Evolutionary conservation across 2,797 vertebrate genomes (phyloP).

Genomic region (Coranthus polyacanthus): DNA sequence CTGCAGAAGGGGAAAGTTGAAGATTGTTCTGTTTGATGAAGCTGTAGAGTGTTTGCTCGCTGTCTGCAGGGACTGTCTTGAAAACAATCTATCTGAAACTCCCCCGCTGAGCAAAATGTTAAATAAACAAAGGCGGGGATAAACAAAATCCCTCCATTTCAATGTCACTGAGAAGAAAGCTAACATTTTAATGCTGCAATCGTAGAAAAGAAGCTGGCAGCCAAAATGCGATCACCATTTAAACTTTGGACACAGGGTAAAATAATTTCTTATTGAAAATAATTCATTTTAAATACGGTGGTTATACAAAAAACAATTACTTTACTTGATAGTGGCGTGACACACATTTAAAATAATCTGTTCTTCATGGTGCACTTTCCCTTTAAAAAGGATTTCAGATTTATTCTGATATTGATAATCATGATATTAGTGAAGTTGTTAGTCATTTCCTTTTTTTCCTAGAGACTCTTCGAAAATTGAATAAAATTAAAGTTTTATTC

Average conservation of each 20-base stretch:
- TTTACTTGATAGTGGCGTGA: slow-evolving; percentile 10
- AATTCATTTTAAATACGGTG: slow-evolving; percentile 67
- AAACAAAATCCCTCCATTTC: slow-evolving; percentile 90
- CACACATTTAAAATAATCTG: slow-evolving; percentile 6
- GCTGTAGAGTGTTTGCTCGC: slow-evolving; percentile 89
- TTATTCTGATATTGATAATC: slow-evolving; percentile 16
- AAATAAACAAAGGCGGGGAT: slow-evolving; percentile 89
- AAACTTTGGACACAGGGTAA: slow-evolving; percentile 80
- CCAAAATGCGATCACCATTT: slow-evolving; percentile 68
- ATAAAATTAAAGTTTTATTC: not conserved
- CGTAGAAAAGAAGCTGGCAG: slow-evolving; percentile 75
- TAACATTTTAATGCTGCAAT: slow-evolving; percentile 82
- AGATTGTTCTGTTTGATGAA: slow-evolving; percentile 90
- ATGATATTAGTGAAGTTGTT: not conserved
- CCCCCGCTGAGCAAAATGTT: slow-evolving; percentile 89
- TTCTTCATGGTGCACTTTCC: slow-evolving; percentile 4
- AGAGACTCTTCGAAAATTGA: not conserved
- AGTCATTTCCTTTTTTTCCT: not conserved
- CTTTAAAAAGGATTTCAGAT: slow-evolving; percentile 17
- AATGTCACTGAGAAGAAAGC: slow-evolving; percentile 89
- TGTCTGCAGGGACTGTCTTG: slow-evolving; percentile 89
- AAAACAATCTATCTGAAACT: slow-evolving; percentile 90
- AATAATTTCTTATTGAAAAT: slow-evolving; percentile 61
- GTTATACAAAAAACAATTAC: slow-evolving; percentile 23
- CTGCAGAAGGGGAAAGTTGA: slow-evolving; percentile 87